A percentile compares a stretch with the other conserved stretches of the same genome.
Conservation (phyloP, 2,888 invertebrate genomes). For the Sinhomidia bicolor region DNA sequence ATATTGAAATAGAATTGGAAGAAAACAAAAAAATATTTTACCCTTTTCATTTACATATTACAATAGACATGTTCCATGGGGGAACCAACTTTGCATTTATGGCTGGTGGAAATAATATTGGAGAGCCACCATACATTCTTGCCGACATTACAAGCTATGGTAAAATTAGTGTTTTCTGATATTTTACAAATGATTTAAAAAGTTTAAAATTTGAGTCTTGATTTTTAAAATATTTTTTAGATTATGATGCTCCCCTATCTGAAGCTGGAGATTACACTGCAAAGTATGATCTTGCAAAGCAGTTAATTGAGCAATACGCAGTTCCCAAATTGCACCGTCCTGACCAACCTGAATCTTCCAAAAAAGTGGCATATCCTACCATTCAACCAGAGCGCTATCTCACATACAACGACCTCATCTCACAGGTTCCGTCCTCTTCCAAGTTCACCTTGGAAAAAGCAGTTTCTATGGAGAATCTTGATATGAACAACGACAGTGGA, state of each 20-base stretch:
- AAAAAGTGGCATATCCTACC: constrained; percentile 81
- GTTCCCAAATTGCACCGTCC: constrained; percentile 80
- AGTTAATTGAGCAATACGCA: constrained; percentile 80
- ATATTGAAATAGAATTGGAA: background rate
- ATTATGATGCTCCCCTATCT: constrained; percentile 84
- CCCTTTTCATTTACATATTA: background rate
- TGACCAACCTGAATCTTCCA: constrained; percentile 81
- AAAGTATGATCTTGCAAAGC: constrained; percentile 82
- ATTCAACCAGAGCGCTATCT: constrained; percentile 79
- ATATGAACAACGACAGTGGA: constrained; percentile 82
- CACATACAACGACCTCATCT: constrained; percentile 79
- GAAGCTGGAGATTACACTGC: constrained; percentile 84
- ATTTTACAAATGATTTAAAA: background rate
- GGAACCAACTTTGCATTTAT: constrained; percentile 74
- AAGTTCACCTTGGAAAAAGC: constrained; percentile 66
- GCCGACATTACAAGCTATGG: constrained; percentile 82
- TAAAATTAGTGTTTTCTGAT: constrained; percentile 4
- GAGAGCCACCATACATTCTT: constrained; percentile 75
- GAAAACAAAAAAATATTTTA: too few species aligned
- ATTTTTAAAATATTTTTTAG: constrained; percentile 77
- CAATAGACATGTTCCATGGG: constrained; percentile 56
- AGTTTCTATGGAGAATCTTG: constrained; percentile 80
- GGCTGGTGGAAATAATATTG: constrained; percentile 68
- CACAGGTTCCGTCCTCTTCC: constrained; percentile 75
- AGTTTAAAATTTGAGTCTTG: background rate